Conservation (phyloP, 37 sponge, comb jelly and placozoan genomes). For the Halisarca cf. caerulea region DNA sequence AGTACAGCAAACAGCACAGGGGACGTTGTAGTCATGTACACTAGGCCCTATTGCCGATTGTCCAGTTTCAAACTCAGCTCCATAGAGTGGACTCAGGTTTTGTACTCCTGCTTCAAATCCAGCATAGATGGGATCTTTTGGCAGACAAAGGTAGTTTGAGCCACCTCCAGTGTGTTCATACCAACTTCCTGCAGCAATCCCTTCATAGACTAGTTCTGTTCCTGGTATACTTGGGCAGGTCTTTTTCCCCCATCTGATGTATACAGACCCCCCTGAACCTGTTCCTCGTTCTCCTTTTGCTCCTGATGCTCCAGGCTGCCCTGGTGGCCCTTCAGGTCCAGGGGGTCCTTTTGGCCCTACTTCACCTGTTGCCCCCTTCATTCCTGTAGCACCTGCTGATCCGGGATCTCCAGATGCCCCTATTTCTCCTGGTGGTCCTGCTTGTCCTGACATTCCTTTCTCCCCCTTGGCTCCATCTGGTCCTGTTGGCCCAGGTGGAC, state of each 20-base stretch:
- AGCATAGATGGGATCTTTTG: conserved; percentile 9
- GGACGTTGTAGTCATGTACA: conserved; percentile 16
- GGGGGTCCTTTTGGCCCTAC: background rate
- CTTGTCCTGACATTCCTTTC: too few relatives aligned
- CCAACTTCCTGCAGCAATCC: conserved; percentile 1
- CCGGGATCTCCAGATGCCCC: background rate
- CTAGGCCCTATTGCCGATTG: background rate
- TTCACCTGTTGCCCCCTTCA: too few relatives aligned
- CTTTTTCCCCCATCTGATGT: conserved; percentile 56
- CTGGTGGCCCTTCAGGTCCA: background rate
- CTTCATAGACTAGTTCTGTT: conserved; percentile 42
- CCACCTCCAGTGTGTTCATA: conserved; percentile 45
- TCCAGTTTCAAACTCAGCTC: background rate
- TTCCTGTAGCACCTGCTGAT: background rate
- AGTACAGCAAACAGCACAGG: conserved; percentile 40
- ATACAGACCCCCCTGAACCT: conserved; percentile 24
- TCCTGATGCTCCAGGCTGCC: background rate
- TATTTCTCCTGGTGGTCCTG: too few relatives aligned
- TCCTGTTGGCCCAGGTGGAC: background rate
- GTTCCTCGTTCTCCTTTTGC: conserved; percentile 34
- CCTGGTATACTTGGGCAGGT: conserved; percentile 41
- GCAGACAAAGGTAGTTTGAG: conserved; percentile 55
- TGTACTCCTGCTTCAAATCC: conserved; percentile 19
- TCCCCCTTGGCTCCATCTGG: background rate
- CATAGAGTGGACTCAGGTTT: conserved; percentile 4